These are phyloP conservation scores for Lingula anatina DNA, from an alignment of 2,888 invertebrate species.

Conservation along the genomic window DNA sequence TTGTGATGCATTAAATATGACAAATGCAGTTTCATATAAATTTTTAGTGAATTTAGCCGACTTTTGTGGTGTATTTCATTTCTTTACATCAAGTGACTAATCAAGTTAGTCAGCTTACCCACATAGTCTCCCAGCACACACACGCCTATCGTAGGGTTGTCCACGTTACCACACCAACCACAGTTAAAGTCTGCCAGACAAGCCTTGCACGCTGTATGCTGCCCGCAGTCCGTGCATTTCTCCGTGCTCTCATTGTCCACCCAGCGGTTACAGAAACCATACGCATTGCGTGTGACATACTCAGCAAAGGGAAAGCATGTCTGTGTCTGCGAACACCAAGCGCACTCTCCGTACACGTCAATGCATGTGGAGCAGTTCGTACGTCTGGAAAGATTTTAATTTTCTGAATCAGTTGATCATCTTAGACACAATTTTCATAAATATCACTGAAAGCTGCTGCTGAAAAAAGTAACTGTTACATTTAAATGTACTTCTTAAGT, in stretches of 20 bases:
- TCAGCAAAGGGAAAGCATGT: conserved; percentile 94
- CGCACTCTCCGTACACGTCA: conserved; percentile 80
- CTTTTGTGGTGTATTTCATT: no score
- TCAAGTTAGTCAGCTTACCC: conserved; percentile 25
- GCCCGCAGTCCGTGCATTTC: conserved; percentile 38
- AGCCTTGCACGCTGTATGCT: conserved; percentile 31
- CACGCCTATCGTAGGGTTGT: conserved; percentile 79
- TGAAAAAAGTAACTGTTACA: no score
- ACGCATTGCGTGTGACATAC: conserved; percentile 89
- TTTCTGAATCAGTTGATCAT: not conserved
- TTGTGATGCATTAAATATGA: no score
- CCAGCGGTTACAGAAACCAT: conserved; percentile 90
- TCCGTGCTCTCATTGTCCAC: conserved; percentile 60
- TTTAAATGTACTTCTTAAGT: no score
- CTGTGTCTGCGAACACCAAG: conserved; percentile 88
- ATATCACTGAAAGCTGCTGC: no score
- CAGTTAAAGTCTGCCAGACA: conserved; percentile 82
- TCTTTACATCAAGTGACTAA: no score
- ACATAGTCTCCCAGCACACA: conserved; percentile 45
- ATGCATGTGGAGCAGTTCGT: conserved; percentile 60
- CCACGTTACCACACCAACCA: conserved; percentile 88
- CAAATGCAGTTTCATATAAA: no score
- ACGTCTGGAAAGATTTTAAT: conserved; percentile 22
- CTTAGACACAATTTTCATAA: no score
- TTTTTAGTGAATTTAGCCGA: no score